These are phyloP conservation scores for Acipenser ruthenus DNA, from an alignment of 2,797 vertebrate species.

Conservation along the genomic window DNA sequence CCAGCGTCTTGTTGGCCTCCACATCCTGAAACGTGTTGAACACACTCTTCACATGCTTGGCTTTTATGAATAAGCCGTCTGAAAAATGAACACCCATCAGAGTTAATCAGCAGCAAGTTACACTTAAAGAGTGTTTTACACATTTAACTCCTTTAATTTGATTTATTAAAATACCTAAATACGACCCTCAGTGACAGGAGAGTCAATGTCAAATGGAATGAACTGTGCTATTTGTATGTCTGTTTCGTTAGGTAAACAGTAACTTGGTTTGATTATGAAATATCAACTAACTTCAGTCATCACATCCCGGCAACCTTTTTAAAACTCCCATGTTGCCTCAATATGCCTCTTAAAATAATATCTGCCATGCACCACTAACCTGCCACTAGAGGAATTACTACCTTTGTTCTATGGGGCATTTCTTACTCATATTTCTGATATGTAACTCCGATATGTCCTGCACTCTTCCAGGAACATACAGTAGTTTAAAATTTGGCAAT, in stretches of 20 bases:
- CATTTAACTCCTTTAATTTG: neutral
- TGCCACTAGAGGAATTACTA: too few relatives aligned
- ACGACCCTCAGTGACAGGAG: neutral
- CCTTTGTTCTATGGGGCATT: too few relatives aligned
- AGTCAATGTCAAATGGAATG: neutral
- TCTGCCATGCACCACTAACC: too few relatives aligned
- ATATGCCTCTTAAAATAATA: too few relatives aligned
- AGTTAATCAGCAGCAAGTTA: neutral
- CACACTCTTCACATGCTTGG: constrained; percentile 47
- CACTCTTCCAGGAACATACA: neutral
- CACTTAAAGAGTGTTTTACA: neutral
- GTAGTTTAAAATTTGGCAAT: neutral
- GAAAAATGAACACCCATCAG: constrained; percentile 26
- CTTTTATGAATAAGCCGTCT: constrained; percentile 47
- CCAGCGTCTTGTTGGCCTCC: constrained; percentile 59
- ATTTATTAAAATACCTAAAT: neutral
- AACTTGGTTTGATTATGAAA: too few relatives aligned
- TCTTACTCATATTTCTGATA: too few relatives aligned
- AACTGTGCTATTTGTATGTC: neutral
- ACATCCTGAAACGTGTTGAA: constrained; percentile 61
- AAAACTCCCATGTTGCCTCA: too few relatives aligned
- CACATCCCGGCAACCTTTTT: too few relatives aligned
- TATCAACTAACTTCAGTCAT: too few relatives aligned
- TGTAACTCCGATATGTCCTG: too few relatives aligned
- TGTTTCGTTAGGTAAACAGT: too few relatives aligned